These are phyloP conservation scores for Pemphredon lugubris DNA, from an alignment of 2,888 invertebrate species.

Conservation along the genomic window DNA sequence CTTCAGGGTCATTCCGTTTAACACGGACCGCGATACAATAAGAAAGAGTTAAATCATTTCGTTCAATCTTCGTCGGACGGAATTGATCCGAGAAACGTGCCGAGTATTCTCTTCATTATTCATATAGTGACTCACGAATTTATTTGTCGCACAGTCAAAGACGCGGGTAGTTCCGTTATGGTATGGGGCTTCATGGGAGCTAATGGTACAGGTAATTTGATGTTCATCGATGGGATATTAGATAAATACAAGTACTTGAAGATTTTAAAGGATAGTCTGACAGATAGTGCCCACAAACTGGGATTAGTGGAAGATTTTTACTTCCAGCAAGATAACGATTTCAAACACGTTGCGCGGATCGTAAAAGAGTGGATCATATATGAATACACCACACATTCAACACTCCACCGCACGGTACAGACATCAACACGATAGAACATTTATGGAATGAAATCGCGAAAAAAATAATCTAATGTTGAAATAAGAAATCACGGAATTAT, in stretches of 20 bases:
- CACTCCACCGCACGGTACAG: not conserved
- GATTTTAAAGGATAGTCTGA: conserved; percentile 3
- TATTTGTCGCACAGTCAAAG: conserved; percentile 13
- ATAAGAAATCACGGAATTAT: no score
- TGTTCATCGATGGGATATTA: conserved; percentile 1
- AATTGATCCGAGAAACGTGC: no score
- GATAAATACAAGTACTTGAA: conserved; percentile 2
- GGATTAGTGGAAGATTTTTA: conserved; percentile 9
- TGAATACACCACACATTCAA: not conserved
- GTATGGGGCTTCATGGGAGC: conserved; percentile 7
- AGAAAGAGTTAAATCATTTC: no score
- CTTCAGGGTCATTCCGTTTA: no score
- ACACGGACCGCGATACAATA: no score
- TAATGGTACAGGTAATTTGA: conserved; percentile 1
- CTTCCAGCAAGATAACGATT: conserved; percentile 11
- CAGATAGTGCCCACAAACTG: conserved; percentile 5
- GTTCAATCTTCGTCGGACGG: no score
- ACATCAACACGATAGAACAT: conserved; percentile 15
- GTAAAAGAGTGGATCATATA: conserved; percentile 6
- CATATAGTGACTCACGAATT: no score
- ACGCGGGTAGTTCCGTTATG: not conserved
- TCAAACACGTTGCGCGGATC: conserved; percentile 4
- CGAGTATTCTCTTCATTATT: no score
- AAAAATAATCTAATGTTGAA: no score
- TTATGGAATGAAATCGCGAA: conserved; percentile 8